Conservation (phyloP, 2,797 vertebrate species). For the Poecilia wingei region DNA sequence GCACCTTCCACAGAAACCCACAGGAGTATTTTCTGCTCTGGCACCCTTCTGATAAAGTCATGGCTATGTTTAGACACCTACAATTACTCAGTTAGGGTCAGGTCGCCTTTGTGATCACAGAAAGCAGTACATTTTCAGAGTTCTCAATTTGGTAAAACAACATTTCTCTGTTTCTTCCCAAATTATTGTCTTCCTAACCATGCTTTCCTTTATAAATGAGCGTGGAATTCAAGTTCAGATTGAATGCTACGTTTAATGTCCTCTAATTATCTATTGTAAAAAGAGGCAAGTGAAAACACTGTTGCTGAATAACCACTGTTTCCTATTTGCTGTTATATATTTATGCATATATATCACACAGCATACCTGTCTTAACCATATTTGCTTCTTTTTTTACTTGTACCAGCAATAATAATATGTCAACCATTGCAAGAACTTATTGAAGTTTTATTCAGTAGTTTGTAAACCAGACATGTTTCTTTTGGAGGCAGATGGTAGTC, state of each 20-base stretch:
- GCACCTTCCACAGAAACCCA: slow-evolving; percentile 41
- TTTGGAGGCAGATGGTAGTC: slow-evolving; percentile 68
- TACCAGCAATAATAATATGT: background rate
- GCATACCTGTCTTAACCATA: background rate
- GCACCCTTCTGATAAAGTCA: slow-evolving; percentile 54
- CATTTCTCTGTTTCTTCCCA: background rate
- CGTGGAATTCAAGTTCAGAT: background rate
- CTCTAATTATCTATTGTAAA: background rate
- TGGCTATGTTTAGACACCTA: slow-evolving; percentile 55
- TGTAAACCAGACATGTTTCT: slow-evolving; percentile 41
- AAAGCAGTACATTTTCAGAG: slow-evolving; percentile 29
- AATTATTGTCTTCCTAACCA: background rate
- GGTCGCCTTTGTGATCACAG: slow-evolving; percentile 55
- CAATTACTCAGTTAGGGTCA: slow-evolving; percentile 38
- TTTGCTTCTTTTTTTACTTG: background rate
- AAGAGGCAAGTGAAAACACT: background rate
- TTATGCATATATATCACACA: background rate
- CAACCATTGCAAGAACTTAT: slow-evolving; percentile 1
- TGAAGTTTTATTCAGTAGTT: slow-evolving; percentile 23
- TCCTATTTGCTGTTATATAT: background rate
- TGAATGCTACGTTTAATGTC: background rate
- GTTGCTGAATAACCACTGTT: background rate
- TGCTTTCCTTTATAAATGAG: background rate
- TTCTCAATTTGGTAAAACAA: slow-evolving; percentile 11
- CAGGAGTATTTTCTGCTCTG: slow-evolving; percentile 57